Conservation (phyloP, 2,888 invertebrate species). For the Tigriopus californicus region DNA sequence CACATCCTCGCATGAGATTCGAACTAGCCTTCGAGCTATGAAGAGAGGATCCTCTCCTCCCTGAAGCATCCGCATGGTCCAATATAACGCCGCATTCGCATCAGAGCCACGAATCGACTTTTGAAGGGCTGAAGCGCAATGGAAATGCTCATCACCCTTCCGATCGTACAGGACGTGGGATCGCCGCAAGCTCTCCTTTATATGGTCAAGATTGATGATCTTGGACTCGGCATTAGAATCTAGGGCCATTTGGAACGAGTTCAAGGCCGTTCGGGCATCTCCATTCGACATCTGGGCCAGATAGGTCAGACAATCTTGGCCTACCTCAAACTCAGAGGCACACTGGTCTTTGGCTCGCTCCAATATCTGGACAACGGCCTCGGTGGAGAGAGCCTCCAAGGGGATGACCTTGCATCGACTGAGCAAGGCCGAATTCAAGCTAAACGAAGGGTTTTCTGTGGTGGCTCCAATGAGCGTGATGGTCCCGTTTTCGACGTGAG, state of each 20-base stretch:
- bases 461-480: slow-evolving; percentile 61
- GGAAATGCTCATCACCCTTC: slow-evolving; percentile 63
- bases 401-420: slow-evolving; percentile 53
- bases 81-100: slow-evolving; percentile 59
- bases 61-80: slow-evolving; percentile 55
- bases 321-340: slow-evolving; percentile 23
- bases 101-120: slow-evolving; percentile 59
- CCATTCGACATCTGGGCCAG: slow-evolving; percentile 58
- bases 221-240: slow-evolving; percentile 26
- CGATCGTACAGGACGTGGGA: slow-evolving; percentile 58
- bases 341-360: slow-evolving; percentile 33
- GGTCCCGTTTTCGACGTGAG: slow-evolving; percentile 58
- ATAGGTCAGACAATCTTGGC: slow-evolving; percentile 44
- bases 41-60: slow-evolving; percentile 62
- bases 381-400: slow-evolving; percentile 41
- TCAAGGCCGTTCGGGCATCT: slow-evolving; percentile 57
- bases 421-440: slow-evolving; percentile 54
- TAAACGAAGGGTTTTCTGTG: slow-evolving; percentile 73
- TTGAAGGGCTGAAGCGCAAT: slow-evolving; percentile 59
- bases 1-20: slow-evolving; percentile 57
- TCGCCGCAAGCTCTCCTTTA: slow-evolving; percentile 55
- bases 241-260: slow-evolving; percentile 50
- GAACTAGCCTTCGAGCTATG: slow-evolving; percentile 51
- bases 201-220: slow-evolving; percentile 40
- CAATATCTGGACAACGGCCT: slow-evolving; percentile 42